Base-by-base conservation (phyloP, 2,797 vertebrate species). In the Adelosebastes latens region DNA sequence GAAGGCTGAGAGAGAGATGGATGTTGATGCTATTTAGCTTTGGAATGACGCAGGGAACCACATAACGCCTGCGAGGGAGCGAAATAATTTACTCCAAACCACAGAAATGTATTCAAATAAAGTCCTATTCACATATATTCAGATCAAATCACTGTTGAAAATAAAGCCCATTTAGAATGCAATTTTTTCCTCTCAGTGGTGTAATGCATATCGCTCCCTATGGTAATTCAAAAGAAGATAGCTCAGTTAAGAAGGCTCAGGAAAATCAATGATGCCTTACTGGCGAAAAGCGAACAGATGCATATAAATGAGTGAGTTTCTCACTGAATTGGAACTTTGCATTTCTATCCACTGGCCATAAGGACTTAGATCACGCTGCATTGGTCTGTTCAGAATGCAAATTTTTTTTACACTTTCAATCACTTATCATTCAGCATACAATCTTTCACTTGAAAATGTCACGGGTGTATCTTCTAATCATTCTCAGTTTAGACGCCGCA, bases 161-260 rank as follows among this genome's bases (percentile, higher is more conserved):
- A 94, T 92, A 93, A 93, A 91, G 87, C 75, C 91, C 75, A 88
- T 92, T 94, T 93, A 93, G 90, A 94, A 85, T 82, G 81, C 75
- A 80, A 72, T 93, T 92, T 92, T 89, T 84, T 22, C 77, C 80
- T 87, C 81, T 92, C 91, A 6, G 84, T 69, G 79, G 84, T 89
- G 90, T 90, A 88, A 93, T 93, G 90, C 87, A 88, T 83, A 89
- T 88, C 72, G 75, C 91, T 91, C 89, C 91, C 90, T 79, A 84
- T 93, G 89, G 93, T 93, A 92, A 94, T 94, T 93, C 92, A 91
- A 87, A 89, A 94, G 90, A 93, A 94, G 92, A 95, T 94, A 81
- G 92, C 90, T 93, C 89, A 87, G 92, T 94, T 94, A 93, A 92
- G 90, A 88, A 68, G 85, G 84, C 88, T 87, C 77, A 75, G 85